Percentiles rank a stretch among this genome's conserved stretches.
phyloP scores from a whole-genome alignment of 2,113 vertebrate genomes.

The Caranx melampygus region DNA sequence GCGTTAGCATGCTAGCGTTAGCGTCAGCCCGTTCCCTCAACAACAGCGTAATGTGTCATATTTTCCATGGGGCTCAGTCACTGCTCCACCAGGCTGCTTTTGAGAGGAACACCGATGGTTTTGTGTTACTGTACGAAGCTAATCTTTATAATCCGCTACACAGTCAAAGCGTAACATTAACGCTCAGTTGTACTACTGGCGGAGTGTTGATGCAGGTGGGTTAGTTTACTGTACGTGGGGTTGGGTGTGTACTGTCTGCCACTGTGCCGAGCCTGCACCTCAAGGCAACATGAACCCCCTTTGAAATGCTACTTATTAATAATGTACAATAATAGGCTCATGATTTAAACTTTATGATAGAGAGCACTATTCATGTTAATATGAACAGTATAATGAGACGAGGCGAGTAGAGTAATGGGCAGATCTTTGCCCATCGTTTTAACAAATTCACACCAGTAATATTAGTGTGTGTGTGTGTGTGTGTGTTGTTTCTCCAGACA shows the following conservation, averaged over 20 bases:
- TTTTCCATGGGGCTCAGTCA: constrained; percentile 11
- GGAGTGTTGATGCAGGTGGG: background rate
- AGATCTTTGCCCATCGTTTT: background rate
- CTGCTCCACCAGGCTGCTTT: background rate
- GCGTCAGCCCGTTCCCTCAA: background rate
- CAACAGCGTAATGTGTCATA: constrained; percentile 8
- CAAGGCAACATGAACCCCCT: too few relatives aligned
- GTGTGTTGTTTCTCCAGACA: background rate
- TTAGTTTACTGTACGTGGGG: too few relatives aligned
- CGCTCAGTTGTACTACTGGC: background rate
- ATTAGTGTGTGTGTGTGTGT: background rate
- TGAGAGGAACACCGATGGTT: background rate
- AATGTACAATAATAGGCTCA: too few relatives aligned
- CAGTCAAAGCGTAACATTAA: background rate
- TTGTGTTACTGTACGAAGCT: background rate
- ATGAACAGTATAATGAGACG: too few relatives aligned
- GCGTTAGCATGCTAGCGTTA: background rate
- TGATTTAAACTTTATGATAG: too few relatives aligned
- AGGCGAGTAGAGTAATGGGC: too few relatives aligned
- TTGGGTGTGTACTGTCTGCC: too few relatives aligned
- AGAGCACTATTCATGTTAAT: too few relatives aligned
- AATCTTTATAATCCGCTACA: background rate
- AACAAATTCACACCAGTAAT: background rate
- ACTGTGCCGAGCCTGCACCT: background rate
- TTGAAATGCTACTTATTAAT: too few relatives aligned